Percentiles rank a stretch among this genome's conserved stretches.
Conservation (phyloP, 2,888 invertebrate species). For the Entomobrya multifasciata region DNA sequence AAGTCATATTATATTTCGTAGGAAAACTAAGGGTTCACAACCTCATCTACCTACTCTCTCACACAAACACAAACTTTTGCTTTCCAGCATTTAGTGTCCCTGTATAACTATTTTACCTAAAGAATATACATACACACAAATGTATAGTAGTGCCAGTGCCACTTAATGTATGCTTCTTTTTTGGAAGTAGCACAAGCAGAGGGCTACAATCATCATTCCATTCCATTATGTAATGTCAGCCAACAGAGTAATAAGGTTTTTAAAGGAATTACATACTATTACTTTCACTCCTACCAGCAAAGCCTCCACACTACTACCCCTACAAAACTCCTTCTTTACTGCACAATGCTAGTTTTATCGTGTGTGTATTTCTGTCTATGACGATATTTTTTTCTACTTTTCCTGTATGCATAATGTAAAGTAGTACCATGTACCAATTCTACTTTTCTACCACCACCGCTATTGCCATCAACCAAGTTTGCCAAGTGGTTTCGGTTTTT, state of each 20-base stretch:
- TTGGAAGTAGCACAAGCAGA: slow-evolving; percentile 40
- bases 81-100: not conserved
- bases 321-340: slow-evolving; percentile 36
- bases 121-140: not conserved
- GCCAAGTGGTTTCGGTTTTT: slow-evolving; percentile 53
- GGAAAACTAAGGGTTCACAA: slow-evolving; percentile 29
- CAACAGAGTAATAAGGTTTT: slow-evolving; percentile 61
- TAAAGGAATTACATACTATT: slow-evolving; percentile 38
- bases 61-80: not conserved
- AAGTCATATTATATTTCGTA: slow-evolving; percentile 13
- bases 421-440: not conserved
- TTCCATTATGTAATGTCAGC: slow-evolving; percentile 70
- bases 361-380: slow-evolving; percentile 3
- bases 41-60: slow-evolving; percentile 20
- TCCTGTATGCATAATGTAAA: not conserved
- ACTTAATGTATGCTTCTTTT: not conserved
- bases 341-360: too few species aligned
- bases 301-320: not conserved
- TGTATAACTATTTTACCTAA: not conserved
- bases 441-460: slow-evolving; percentile 14
- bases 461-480: slow-evolving; percentile 44
- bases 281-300: slow-evolving; percentile 29
- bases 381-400: too few species aligned
- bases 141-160: not conserved
- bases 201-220: slow-evolving; percentile 69